Conservation (phyloP, 2,113 vertebrate genomes). For the Pithys albifrons region DNA sequence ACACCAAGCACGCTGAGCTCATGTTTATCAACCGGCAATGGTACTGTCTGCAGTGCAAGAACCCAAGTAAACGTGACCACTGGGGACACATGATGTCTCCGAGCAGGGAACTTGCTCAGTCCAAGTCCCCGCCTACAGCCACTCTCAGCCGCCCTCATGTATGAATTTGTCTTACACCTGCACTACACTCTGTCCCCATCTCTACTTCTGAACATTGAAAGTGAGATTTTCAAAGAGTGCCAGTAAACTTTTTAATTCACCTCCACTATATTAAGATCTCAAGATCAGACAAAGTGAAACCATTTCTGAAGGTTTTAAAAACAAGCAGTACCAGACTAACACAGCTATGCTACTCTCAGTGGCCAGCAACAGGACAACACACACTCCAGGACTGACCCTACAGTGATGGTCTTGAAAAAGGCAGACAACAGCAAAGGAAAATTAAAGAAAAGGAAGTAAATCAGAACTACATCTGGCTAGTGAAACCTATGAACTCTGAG, state of each 20-base stretch:
- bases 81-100: rapidly evolving
- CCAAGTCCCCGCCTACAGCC: neutral
- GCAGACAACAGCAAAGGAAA: neutral
- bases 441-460: neutral
- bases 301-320: neutral
- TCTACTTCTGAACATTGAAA: neutral
- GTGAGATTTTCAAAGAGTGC: neutral
- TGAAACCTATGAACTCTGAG: neutral
- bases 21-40: neutral
- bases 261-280: neutral
- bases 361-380: neutral
- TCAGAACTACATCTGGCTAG: neutral
- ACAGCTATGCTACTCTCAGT: neutral
- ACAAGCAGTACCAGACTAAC: neutral
- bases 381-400: neutral
- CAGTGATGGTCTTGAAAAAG: neutral
- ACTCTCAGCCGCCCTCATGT: neutral
- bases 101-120: neutral
- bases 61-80: neutral
- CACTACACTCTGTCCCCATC: neutral
- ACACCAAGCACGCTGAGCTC: neutral
- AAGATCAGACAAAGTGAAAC: neutral
- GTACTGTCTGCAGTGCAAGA: neutral
- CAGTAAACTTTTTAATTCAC: neutral
- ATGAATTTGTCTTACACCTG: neutral